phyloP scores from a whole-genome alignment of 2,113 vertebrate genomes.

The Carollia perspicillata region DNA sequence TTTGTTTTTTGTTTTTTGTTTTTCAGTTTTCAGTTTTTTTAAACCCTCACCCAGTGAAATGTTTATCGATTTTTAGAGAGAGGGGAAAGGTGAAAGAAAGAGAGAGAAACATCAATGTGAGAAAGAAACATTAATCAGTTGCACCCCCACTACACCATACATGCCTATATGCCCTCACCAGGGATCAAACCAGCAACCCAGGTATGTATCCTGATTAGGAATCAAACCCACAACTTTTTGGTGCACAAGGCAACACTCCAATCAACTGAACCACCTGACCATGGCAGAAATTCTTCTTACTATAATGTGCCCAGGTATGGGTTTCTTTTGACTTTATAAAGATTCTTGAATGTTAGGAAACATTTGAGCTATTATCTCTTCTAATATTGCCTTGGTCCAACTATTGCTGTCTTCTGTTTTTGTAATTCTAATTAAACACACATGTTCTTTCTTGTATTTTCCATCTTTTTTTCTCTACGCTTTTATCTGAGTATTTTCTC shows the following conservation, averaged over 20 bases:
- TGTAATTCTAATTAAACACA: neutral
- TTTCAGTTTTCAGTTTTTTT: neutral
- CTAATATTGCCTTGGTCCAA: neutral
- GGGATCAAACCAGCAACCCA: no score
- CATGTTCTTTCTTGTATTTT: neutral
- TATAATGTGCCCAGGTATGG: neutral
- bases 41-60: no score
- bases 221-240: no score
- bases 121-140: no score
- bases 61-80: no score
- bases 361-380: neutral
- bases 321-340: neutral
- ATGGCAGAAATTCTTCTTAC: neutral
- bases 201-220: no score
- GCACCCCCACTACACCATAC: no score
- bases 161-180: no score
- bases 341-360: neutral
- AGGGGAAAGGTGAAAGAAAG: no score
- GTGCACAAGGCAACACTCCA: no score
- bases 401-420: neutral
- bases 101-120: no score
- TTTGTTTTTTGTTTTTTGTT: neutral
- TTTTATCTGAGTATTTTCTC: neutral
- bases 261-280: no score
- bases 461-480: neutral